Conservation (phyloP, 2,888 invertebrate species). For the Lacanobia wlatinum region DNA sequence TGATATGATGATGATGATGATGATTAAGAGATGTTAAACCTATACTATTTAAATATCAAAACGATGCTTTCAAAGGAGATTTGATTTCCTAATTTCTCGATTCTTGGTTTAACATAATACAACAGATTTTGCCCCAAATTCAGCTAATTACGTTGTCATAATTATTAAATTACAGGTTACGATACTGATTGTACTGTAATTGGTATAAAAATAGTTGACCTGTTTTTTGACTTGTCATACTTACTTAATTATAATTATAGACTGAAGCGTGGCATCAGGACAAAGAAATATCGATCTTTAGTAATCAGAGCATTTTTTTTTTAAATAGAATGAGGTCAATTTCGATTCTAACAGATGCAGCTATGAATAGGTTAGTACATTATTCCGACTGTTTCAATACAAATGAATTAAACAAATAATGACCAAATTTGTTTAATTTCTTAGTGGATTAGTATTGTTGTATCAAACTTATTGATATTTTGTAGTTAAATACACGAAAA, state of each 20-base stretch:
- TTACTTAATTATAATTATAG: slow-evolving; percentile 24
- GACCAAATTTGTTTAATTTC: too few species aligned
- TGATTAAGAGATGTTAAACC: too few species aligned
- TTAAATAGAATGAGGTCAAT: not conserved
- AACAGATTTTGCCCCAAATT: slow-evolving; percentile 7
- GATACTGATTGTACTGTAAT: slow-evolving; percentile 14
- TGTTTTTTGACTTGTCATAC: slow-evolving; percentile 15
- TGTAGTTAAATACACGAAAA: too few species aligned
- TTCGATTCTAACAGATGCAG: not conserved
- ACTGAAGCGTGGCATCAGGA: not conserved
- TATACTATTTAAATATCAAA: too few species aligned
- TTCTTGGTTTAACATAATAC: not conserved
- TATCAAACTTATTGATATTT: too few species aligned
- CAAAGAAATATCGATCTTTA: not conserved
- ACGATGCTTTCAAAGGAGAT: not conserved
- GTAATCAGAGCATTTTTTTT: too few species aligned
- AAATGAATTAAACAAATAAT: too few species aligned
- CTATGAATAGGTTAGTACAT: too few species aligned
- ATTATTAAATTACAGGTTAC: slow-evolving; percentile 25
- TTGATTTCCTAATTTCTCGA: not conserved
- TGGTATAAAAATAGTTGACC: slow-evolving; percentile 6
- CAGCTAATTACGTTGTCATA: not conserved
- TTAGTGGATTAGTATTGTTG: too few species aligned
- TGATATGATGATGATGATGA: too few species aligned
- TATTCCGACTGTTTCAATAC: too few species aligned